A percentile compares a stretch with the other conserved stretches of the same genome.
These are phyloP conservation scores for Halictus ligatus DNA, from an alignment of 2,888 invertebrate species.

Conservation along the genomic window DNA sequence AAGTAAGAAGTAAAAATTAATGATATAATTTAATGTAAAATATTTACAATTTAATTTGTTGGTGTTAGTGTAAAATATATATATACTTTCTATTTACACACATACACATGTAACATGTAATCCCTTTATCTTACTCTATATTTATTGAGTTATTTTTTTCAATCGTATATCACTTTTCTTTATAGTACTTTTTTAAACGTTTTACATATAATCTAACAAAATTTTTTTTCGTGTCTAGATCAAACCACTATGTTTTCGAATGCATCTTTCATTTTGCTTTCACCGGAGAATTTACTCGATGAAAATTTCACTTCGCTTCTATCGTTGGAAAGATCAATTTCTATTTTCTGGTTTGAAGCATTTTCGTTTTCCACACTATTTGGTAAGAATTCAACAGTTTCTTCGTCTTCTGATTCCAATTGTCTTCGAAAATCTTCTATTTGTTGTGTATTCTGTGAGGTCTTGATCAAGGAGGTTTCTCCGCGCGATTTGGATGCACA, in stretches of 20 bases:
- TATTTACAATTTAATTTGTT: not conserved
- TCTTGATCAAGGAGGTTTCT: constrained; percentile 3
- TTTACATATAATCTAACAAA: not conserved
- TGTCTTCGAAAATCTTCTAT: not conserved
- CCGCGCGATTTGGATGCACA: constrained; percentile 2
- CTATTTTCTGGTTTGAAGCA: not conserved
- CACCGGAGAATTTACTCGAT: not conserved
- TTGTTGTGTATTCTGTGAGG: not conserved
- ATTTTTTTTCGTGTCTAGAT: not conserved
- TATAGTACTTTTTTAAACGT: not conserved
- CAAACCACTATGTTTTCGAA: not conserved
- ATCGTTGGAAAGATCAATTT: not conserved
- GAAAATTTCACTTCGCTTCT: not conserved
- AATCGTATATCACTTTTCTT: not conserved
- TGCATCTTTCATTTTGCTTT: not conserved
- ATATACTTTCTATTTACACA: not conserved
- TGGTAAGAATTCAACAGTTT: not conserved
- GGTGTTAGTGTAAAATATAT: not conserved
- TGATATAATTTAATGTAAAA: not conserved
- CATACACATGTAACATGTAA: not conserved
- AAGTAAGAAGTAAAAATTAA: not conserved
- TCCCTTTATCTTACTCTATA: not conserved
- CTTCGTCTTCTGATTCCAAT: not conserved
- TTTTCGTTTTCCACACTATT: not conserved
- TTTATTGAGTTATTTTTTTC: not conserved